These are phyloP conservation scores for Dryobates pubescens DNA, from an alignment of 2,797 vertebrate genomes.

Conservation along the genomic window DNA sequence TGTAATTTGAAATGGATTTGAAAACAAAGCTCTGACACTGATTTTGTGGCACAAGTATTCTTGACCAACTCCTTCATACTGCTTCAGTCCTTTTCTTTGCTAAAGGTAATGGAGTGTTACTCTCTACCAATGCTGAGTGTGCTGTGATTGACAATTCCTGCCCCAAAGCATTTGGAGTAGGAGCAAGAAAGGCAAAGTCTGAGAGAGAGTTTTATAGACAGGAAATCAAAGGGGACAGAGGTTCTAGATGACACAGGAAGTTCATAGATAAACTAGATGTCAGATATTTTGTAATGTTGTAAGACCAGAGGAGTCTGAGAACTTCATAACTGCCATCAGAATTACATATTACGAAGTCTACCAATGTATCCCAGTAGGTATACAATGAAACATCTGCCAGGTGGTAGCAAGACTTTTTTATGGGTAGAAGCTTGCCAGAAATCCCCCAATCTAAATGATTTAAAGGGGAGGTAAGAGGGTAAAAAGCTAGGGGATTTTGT, in stretches of 20 bases:
- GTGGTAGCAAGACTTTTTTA: background rate
- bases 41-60: background rate
- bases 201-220: background rate
- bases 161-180: background rate
- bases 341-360: background rate
- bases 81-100: background rate
- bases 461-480: background rate
- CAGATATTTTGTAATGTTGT: background rate
- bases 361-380: background rate
- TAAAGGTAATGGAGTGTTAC: background rate
- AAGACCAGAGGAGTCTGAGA: background rate
- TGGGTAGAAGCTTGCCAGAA: background rate
- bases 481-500: background rate
- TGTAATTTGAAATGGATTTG: background rate
- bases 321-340: background rate
- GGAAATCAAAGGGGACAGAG: background rate
- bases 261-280: background rate
- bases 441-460: background rate
- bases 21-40: background rate
- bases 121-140: fast-evolving
- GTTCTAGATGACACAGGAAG: background rate
- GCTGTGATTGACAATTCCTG: background rate
- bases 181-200: background rate
- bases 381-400: background rate
- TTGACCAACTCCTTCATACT: background rate